phyloP scores from a whole-genome alignment of 1,140 invertebrate genomes.

The Odontomachus brunneus region DNA sequence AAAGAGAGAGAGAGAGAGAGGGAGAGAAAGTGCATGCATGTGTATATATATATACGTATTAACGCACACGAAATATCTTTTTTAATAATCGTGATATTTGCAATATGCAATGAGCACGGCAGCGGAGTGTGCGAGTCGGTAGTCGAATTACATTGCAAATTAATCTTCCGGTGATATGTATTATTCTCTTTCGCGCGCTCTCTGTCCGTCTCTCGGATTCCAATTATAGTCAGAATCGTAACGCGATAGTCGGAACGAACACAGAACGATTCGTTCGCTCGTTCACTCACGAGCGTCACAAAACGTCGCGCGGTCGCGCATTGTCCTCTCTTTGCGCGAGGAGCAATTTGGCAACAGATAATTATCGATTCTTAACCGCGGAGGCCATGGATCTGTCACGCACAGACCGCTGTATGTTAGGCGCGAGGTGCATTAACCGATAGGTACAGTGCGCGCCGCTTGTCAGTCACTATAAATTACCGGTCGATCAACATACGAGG shows the following conservation, averaged over 20 bases:
- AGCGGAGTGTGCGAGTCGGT: neutral
- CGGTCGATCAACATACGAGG: slow-evolving; percentile 41
- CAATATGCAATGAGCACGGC: neutral
- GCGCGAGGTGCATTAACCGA: slow-evolving; percentile 48
- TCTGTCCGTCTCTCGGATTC: neutral
- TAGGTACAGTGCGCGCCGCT: slow-evolving; percentile 53
- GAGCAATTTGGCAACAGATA: slow-evolving; percentile 14
- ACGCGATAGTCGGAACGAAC: neutral
- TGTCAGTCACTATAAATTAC: slow-evolving; percentile 60
- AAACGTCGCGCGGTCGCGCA: too few relatives aligned
- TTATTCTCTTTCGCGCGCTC: neutral
- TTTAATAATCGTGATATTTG: neutral
- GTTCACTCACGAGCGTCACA: neutral
- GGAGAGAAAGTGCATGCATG: too few relatives aligned
- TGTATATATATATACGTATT: neutral
- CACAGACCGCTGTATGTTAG: slow-evolving; percentile 51
- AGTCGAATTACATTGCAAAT: slow-evolving; percentile 13
- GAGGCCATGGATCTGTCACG: slow-evolving; percentile 51
- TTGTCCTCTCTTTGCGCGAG: too few relatives aligned
- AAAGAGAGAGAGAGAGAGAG: too few relatives aligned
- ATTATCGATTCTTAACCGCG: slow-evolving; percentile 56
- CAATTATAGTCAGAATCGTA: slow-evolving; percentile 11
- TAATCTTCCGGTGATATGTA: slow-evolving; percentile 2
- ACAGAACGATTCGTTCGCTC: neutral
- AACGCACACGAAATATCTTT: neutral